phyloP scores from a whole-genome alignment of 2,113 vertebrate species.

The Alectura lathami region DNA sequence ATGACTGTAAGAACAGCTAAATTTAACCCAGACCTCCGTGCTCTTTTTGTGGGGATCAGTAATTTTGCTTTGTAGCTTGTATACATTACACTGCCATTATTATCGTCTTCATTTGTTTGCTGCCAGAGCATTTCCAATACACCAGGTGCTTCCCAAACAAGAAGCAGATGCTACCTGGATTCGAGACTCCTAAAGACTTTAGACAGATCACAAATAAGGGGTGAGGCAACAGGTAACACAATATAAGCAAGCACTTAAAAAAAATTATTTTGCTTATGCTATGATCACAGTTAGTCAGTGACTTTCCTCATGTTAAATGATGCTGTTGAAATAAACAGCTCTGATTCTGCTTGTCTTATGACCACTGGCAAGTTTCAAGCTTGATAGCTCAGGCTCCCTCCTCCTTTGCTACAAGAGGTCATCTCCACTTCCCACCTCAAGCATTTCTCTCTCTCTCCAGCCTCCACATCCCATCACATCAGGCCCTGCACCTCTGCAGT shows the following conservation, averaged over 20 bases:
- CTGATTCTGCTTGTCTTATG: background rate
- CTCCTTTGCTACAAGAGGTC: background rate
- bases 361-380: background rate
- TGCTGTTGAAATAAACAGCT: background rate
- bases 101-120: background rate
- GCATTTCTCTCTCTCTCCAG: background rate
- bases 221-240: background rate
- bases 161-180: background rate
- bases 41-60: background rate
- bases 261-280: background rate
- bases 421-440: background rate
- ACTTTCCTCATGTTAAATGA: background rate
- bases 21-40: background rate
- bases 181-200: background rate
- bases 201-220: background rate
- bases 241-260: background rate
- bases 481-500: background rate
- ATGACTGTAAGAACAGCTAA: background rate
- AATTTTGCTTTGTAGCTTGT: background rate
- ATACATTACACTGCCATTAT: background rate
- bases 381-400: background rate
- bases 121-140: background rate
- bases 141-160: background rate
- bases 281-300: background rate
- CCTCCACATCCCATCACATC: background rate